Evolutionary conservation across 2,888 invertebrate species (phyloP), one percentile per base, ranked within the genome.

Genomic region (Tetramorium bicarinatum): DNA sequence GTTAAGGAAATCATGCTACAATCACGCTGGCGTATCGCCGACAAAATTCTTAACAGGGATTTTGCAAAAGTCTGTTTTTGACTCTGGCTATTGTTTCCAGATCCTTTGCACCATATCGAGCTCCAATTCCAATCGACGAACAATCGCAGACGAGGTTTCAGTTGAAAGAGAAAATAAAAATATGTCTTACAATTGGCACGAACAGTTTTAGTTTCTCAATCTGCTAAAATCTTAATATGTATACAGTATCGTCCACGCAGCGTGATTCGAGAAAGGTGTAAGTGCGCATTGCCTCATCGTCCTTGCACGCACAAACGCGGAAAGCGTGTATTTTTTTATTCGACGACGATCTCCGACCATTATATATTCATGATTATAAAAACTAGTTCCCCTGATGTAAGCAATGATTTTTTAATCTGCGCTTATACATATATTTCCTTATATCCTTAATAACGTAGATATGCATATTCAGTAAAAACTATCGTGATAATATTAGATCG

Each of bases 281-380:
- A 77, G 13, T 64, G 49, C 25, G 29, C 6, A 41, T 52, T 41
- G n/a, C 15, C 18, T 66, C 66, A 41, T 66, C 54, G 67, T 77
- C 44, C 77, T 77, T 77, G 77, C 15, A 41, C 41, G 4, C 54
- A 77, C 67, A 52, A 77, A 66, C 9, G 9, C 67, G n/a, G 15
- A 67, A 54, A 29, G 41, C 52, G 7, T 13, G 18, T 67, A 41
- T 69, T 44, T 69, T 44, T 56, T 77, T 61, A 67, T 54, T 66
- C n/a, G 15, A 15, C n/a, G 15, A 67, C n/a, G 15, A 77, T 67
- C 54, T 44, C 38, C 15, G 29, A 15, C 29, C 18, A 11, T 52
- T 76, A n/a, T n/a, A n/a, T n/a, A 76, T 64, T 76, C 41, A 54
- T 52, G 13, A 21, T 44, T 25, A 3, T 67, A 13, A 54, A 52